These are phyloP conservation scores for Empidonax traillii DNA, from an alignment of 2,113 vertebrate species.

Conservation along the genomic window DNA sequence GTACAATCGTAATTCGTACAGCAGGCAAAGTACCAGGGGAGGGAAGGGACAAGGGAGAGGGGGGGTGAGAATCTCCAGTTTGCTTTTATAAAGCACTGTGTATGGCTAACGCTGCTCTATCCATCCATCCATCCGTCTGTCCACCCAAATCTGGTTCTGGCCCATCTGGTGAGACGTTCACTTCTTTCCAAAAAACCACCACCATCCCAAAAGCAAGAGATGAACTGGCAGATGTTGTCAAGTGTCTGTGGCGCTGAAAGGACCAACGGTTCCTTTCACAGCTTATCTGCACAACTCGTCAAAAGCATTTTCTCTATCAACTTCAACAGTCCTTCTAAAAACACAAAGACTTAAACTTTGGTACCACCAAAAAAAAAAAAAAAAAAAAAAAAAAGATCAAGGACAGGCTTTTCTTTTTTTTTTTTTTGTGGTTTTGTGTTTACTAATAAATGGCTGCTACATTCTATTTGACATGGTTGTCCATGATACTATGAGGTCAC, in stretches of 20 bases:
- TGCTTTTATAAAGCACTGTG: slow-evolving; percentile 67
- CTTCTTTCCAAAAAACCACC: slow-evolving; percentile 38
- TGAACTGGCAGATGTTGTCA: slow-evolving; percentile 5
- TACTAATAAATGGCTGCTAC: slow-evolving; percentile 73
- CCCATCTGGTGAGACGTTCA: not conserved
- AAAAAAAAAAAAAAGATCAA: slow-evolving; percentile 51
- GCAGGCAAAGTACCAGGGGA: slow-evolving; percentile 80
- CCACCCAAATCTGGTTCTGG: slow-evolving; percentile 2
- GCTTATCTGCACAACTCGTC: slow-evolving; percentile 13
- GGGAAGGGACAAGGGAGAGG: slow-evolving; percentile 8
- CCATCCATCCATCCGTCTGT: not conserved
- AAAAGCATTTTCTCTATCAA: slow-evolving; percentile 56
- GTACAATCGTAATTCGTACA: slow-evolving; percentile 83
- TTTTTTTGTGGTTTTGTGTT: slow-evolving; percentile 57
- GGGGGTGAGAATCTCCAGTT: slow-evolving; percentile 51
- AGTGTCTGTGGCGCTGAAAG: not conserved
- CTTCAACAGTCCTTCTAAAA: slow-evolving; percentile 70
- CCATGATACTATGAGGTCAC: slow-evolving; percentile 78
- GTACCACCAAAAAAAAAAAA: slow-evolving; percentile 71
- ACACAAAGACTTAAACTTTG: slow-evolving; percentile 79
- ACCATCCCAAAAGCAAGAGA: slow-evolving; percentile 50
- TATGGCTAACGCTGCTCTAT: slow-evolving; percentile 56
- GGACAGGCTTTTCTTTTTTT: slow-evolving; percentile 65
- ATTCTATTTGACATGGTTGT: slow-evolving; percentile 78
- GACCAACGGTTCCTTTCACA: not conserved